Conservation (phyloP, 2,113 vertebrate species). For the Dasypus novemcinctus region DNA sequence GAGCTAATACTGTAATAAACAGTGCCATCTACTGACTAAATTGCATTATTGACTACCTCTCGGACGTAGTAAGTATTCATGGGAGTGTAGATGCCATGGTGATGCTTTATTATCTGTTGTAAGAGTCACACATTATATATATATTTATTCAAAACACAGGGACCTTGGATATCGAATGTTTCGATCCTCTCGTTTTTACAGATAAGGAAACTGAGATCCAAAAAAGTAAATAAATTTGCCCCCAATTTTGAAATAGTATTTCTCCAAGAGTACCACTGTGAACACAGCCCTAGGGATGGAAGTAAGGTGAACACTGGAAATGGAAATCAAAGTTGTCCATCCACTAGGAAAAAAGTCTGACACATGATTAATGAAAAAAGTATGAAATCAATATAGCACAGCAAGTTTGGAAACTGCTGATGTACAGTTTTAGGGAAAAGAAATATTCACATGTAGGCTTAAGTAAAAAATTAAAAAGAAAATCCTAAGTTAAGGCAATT, state of each 20-base stretch:
- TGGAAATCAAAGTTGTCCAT: constrained; percentile 40
- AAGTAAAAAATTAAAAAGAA: not conserved
- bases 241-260: constrained; percentile 40
- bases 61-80: not conserved
- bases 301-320: constrained; percentile 32
- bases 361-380: constrained; percentile 47
- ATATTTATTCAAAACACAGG: not conserved
- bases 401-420: constrained; percentile 23
- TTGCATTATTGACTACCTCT: not conserved
- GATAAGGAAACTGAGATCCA: not conserved
- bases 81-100: not conserved
- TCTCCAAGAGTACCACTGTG: not conserved
- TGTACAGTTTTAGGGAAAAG: not conserved
- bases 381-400: constrained; percentile 31
- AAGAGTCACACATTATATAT: not conserved
- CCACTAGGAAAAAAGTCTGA: not conserved
- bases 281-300: not conserved
- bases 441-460: not conserved
- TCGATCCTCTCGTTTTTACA: not conserved
- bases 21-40: constrained; percentile 76
- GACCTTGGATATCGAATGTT: not conserved
- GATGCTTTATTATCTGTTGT: not conserved
- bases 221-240: not conserved
- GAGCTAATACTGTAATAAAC: constrained; percentile 53
- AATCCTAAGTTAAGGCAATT: not conserved